Percentiles rank a stretch among this genome's conserved stretches.
Conservation (phyloP, 2,888 invertebrate genomes). For the Argynnis bischoffii region DNA sequence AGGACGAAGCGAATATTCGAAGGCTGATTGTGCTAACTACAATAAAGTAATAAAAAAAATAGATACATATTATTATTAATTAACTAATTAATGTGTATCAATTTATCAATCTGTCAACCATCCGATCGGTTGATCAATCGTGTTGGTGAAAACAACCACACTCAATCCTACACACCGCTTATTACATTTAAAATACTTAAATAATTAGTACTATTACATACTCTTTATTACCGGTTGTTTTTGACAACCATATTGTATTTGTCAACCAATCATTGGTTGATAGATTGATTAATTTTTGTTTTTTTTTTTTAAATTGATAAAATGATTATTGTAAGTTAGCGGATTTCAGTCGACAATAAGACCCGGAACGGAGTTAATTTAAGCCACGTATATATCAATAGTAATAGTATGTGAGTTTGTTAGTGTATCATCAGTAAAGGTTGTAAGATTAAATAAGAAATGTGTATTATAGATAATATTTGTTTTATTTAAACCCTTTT, state of each 20-base stretch:
- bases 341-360: not conserved
- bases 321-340: not conserved
- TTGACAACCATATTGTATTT: constrained; percentile 11
- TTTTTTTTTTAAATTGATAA: not conserved
- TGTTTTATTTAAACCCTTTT: constrained; percentile 42
- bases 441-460: constrained; percentile 52
- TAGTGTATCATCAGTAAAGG: constrained; percentile 39
- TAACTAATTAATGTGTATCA: not conserved
- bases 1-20: no score
- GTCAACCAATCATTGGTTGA: not conserved
- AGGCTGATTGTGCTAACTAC: no score
- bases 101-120: not conserved
- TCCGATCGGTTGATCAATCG: not conserved
- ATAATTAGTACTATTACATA: not conserved
- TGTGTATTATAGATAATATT: constrained; percentile 55
- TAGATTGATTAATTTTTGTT: constrained; percentile 3
- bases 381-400: constrained; percentile 31
- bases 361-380: constrained; percentile 12
- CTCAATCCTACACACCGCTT: constrained; percentile 1
- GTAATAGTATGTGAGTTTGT: constrained; percentile 34
- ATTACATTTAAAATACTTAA: constrained; percentile 11
- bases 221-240: not conserved
- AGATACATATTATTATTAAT: no score
- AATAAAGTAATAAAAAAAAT: no score
- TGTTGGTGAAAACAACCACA: constrained; percentile 5